These are phyloP conservation scores for Threskiornis aethiopicus DNA, from an alignment of 2,797 vertebrate genomes.

Conservation along the genomic window DNA sequence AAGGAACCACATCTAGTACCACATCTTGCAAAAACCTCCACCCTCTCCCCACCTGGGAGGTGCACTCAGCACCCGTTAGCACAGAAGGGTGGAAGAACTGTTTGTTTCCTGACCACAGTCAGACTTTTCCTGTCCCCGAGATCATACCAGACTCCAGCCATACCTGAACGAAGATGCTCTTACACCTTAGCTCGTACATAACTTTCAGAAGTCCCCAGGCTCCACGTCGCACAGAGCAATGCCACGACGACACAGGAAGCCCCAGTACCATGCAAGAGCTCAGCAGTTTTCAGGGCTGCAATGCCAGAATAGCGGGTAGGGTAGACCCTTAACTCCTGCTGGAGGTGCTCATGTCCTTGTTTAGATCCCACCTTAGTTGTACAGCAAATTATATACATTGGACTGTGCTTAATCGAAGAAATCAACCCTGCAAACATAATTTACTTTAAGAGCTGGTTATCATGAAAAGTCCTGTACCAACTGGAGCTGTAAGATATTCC, in stretches of 20 bases:
- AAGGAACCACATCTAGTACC: neutral
- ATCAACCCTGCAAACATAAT: neutral
- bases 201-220: neutral
- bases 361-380: neutral
- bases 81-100: neutral
- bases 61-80: neutral
- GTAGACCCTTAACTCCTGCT: neutral
- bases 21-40: neutral
- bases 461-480: neutral
- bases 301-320: accelerated
- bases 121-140: accelerated
- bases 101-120: neutral
- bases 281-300: neutral
- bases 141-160: neutral
- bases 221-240: neutral
- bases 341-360: neutral
- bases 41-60: neutral
- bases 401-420: neutral
- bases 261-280: neutral
- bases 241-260: neutral
- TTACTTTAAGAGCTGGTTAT: neutral
- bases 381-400: neutral
- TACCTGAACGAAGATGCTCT: neutral
- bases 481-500: neutral
- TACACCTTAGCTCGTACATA: neutral